Evolutionary conservation across 2,113 vertebrate genomes (phyloP), one percentile per base, ranked within the genome.

Genomic region (Gadus chalcogrammus): DNA sequence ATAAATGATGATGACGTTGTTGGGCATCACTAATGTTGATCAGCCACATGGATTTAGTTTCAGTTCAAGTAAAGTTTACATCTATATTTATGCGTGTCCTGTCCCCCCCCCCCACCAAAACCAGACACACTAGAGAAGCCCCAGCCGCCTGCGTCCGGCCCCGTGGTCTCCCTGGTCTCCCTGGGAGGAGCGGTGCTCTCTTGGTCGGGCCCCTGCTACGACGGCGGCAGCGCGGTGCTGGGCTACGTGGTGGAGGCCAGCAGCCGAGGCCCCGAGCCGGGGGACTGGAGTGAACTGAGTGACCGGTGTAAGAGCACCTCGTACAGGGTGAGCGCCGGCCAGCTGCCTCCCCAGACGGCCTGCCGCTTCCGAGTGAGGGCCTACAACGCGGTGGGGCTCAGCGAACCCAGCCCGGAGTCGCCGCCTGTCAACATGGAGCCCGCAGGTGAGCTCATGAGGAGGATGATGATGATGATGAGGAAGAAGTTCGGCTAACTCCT

Each of bases 161-260:
- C 92, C 0, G 81, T 90, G 53, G 71, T 88, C 76, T 86, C 88
- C 13, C 61, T 81, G 1, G 8, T 90, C 42, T 53, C 81, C 88
- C 0, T 9, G 74, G 48, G 65, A 74, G 87, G 83, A 9, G 85
- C 92, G 3, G 89, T 90, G 17, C 85, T 94, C 58, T 92, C 93
- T 70, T 94, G 93, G 93, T 92, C 93, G 0, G 92, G 93, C 1
- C 93, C 92, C 17, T 90, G 89, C 71, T 94, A 93, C 72, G 93
- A 93, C 83, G 93, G 93, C 0, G 93, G 93, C 62, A 92, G 89
- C 2, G 91, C 82, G 13, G 38, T 94, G 59, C 84, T 90, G 17
- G 87, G 85, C 60, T 94, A 94, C 61, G 88, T 91, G 24, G 82
- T 94, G 0, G 92, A 94, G 71, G 82, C 87, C 18, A 86, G 81